A percentile compares a stretch with the other conserved stretches of the same genome.
phyloP scores from a whole-genome alignment of 2,113 vertebrate genomes.

The Plotosus lineatus region DNA sequence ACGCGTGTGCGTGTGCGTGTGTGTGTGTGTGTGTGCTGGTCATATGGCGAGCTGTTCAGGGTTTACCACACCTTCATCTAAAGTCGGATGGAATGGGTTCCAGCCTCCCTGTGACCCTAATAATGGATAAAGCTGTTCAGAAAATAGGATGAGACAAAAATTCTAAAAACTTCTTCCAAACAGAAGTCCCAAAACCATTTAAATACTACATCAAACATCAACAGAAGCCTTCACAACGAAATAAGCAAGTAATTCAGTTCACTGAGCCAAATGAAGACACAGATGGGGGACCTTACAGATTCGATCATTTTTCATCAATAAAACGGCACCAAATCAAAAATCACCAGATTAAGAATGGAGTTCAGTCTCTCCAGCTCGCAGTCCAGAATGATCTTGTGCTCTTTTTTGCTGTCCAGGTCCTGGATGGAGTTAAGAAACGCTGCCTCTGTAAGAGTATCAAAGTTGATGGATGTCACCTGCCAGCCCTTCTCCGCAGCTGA shows the following conservation, averaged over 20 bases:
- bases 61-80: too few relatives aligned
- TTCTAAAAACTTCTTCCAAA: too few relatives aligned
- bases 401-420: slow-evolving; percentile 91
- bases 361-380: slow-evolving; percentile 89
- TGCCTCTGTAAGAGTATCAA: slow-evolving; percentile 85
- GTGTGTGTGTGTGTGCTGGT: too few relatives aligned
- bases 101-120: too few relatives aligned
- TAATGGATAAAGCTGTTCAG: too few relatives aligned
- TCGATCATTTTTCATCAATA: not conserved
- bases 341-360: slow-evolving; percentile 89
- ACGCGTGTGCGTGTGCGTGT: too few relatives aligned
- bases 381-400: slow-evolving; percentile 88
- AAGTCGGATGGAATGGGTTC: too few relatives aligned
- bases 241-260: not conserved
- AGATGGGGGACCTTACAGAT: not conserved
- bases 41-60: too few relatives aligned
- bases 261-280: not conserved
- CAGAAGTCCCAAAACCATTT: not conserved
- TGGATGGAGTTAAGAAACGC: slow-evolving; percentile 86
- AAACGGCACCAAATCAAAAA: not conserved
- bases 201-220: not conserved
- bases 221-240: not conserved
- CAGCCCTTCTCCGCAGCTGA: slow-evolving; percentile 91
- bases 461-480: slow-evolving; percentile 94
- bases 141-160: too few relatives aligned